A percentile compares a stretch with the other conserved stretches of the same genome.
These are phyloP conservation scores for Cheirogaleus major DNA, from an alignment of 2,797 vertebrate species.

Conservation along the genomic window DNA sequence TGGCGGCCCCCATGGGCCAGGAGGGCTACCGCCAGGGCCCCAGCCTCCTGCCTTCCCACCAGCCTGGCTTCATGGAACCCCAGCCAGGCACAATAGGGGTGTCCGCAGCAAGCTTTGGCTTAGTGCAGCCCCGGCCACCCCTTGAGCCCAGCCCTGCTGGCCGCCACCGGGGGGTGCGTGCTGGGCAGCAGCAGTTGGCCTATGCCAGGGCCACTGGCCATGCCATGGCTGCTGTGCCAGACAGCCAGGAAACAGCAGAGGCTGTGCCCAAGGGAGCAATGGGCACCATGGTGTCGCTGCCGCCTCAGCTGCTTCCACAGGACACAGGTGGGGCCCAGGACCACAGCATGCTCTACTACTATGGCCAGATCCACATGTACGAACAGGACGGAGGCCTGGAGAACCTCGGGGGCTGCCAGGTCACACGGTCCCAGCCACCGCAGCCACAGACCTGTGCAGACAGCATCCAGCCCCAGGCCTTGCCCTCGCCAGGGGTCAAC, in stretches of 20 bases:
- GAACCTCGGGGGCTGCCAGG: conserved; percentile 83
- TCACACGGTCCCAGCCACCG: conserved; percentile 71
- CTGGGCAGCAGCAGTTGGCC: conserved; percentile 86
- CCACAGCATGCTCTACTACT: conserved; percentile 89
- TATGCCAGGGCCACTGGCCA: conserved; percentile 87
- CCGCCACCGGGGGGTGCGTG: conserved; percentile 86
- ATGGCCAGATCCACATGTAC: conserved; percentile 94
- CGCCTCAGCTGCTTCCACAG: conserved; percentile 75
- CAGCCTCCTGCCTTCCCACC: conserved; percentile 84
- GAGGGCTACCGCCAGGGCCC: conserved; percentile 84
- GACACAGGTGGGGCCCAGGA: conserved; percentile 70
- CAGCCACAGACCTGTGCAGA: conserved; percentile 79
- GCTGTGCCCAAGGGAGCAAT: conserved; percentile 89
- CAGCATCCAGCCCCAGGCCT: conserved; percentile 83
- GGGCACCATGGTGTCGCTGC: conserved; percentile 60
- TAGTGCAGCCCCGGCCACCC: conserved; percentile 93
- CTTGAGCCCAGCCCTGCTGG: conserved; percentile 87
- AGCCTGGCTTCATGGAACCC: conserved; percentile 85
- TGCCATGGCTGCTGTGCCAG: conserved; percentile 77
- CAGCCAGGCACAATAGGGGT: conserved; percentile 83
- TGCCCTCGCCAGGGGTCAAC: conserved; percentile 94
- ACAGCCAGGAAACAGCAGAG: conserved; percentile 87
- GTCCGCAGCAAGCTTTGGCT: conserved; percentile 78
- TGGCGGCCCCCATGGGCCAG: conserved; percentile 78
- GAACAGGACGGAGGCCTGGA: conserved; percentile 88